A percentile compares a stretch with the other conserved stretches of the same genome.
Conservation (phyloP, 1,140 invertebrate species). For the Ooceraea biroi region DNA sequence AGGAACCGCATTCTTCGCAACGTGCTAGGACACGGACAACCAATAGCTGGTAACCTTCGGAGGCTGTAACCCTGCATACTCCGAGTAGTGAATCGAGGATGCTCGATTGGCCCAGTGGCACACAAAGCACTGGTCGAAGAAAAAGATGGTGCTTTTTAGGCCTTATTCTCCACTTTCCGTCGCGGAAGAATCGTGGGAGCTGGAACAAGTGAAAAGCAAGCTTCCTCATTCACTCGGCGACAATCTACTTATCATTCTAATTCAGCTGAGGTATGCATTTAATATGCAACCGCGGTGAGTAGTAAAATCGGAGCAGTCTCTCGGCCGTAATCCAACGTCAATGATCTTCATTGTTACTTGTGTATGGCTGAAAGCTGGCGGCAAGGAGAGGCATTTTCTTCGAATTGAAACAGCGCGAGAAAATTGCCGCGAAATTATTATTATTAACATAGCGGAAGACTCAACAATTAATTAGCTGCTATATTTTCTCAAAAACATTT, state of each 20-base stretch:
- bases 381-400: background rate
- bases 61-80: slow-evolving; percentile 45
- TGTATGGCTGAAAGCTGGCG: background rate
- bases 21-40: background rate
- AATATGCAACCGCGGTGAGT: background rate
- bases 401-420: background rate
- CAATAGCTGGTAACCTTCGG: slow-evolving; percentile 57
- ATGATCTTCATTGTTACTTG: background rate
- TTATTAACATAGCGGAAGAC: background rate
- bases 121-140: slow-evolving; percentile 79
- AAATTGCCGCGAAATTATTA: background rate
- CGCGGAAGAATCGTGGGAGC: slow-evolving; percentile 46
- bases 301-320: slow-evolving; percentile 15
- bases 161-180: slow-evolving; percentile 84
- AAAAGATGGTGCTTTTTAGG: slow-evolving; percentile 82
- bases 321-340: background rate
- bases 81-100: slow-evolving; percentile 76
- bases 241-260: slow-evolving; percentile 50
- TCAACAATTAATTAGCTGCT: background rate
- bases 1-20: slow-evolving; percentile 7
- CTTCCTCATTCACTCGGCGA: slow-evolving; percentile 63
- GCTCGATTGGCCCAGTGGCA: slow-evolving; percentile 85
- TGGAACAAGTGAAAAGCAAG: slow-evolving; percentile 62
- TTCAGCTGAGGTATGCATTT: slow-evolving; percentile 7
- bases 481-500: background rate